These are phyloP conservation scores for Pycnomerus fuliginosus DNA, from an alignment of 2,888 invertebrate species.

Conservation along the genomic window DNA sequence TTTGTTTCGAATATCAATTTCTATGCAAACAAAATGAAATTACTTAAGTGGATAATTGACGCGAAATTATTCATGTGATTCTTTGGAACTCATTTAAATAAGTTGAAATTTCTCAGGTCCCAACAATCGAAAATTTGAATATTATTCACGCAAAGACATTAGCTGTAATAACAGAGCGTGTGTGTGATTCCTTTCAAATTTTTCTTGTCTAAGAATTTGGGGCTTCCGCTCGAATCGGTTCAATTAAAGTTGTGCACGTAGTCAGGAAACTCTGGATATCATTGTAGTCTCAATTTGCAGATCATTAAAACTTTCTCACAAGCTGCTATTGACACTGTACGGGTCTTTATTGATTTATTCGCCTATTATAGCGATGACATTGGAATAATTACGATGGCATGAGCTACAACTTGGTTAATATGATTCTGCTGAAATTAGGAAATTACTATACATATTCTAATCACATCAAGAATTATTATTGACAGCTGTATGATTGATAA, in stretches of 20 bases:
- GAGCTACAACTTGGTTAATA: too few relatives aligned
- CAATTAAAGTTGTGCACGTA: constrained; percentile 11
- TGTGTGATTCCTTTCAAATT: too few relatives aligned
- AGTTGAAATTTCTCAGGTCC: constrained; percentile 3
- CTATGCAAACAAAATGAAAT: constrained; percentile 18
- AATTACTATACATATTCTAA: too few relatives aligned
- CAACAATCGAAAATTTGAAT: constrained; percentile 11
- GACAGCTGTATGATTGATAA: too few relatives aligned
- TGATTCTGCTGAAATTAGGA: too few relatives aligned
- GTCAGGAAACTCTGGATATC: constrained; percentile 12
- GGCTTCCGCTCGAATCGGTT: constrained; percentile 15
- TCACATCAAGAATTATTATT: too few relatives aligned
- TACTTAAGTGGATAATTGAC: constrained; percentile 20
- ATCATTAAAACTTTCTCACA: constrained; percentile 19
- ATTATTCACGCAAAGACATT: constrained; percentile 13
- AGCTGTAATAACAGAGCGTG: too few relatives aligned
- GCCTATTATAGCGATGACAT: constrained; percentile 2
- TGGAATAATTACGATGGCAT: too few relatives aligned
- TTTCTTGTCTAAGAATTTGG: constrained; percentile 9
- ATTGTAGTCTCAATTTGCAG: constrained; percentile 21
- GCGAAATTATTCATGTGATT: constrained; percentile 6
- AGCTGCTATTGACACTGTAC: constrained; percentile 13
- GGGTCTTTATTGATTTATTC: constrained; percentile 17
- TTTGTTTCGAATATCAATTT: constrained; percentile 8
- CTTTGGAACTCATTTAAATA: constrained; percentile 5